phyloP scores from a whole-genome alignment of 92 coral and sea anemone species.

The Palythoa caribaeorum region DNA sequence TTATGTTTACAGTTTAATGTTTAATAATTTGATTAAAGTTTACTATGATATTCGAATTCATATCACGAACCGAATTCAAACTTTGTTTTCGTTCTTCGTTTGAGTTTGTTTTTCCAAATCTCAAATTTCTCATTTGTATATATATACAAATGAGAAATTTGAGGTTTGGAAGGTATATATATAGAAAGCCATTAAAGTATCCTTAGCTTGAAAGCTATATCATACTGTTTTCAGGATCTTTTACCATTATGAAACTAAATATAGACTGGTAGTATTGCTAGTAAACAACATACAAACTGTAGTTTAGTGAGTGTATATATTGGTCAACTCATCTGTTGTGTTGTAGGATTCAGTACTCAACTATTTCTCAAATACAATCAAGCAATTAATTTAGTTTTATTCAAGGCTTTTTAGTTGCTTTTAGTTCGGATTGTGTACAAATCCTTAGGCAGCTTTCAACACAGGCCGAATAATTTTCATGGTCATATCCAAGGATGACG shows the following conservation, averaged over 20 bases:
- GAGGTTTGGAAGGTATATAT: too few relatives aligned
- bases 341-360: too few relatives aligned
- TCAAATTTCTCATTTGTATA: neutral
- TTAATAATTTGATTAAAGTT: neutral
- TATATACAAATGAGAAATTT: too few relatives aligned
- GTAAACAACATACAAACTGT: too few relatives aligned
- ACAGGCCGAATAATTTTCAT: neutral
- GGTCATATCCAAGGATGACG: neutral
- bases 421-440: neutral
- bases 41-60: neutral
- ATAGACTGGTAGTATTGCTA: neutral
- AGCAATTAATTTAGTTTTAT: neutral
- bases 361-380: neutral
- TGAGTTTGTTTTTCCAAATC: neutral
- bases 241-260: neutral
- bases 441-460: neutral
- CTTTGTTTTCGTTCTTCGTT: neutral
- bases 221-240: neutral
- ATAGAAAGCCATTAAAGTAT: neutral
- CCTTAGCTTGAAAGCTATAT: neutral
- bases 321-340: too few relatives aligned
- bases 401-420: neutral
- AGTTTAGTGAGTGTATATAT: too few relatives aligned
- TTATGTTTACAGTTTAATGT: neutral
- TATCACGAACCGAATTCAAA: neutral